These are phyloP conservation scores for Numenius phaeopus DNA, from an alignment of 2,797 vertebrate genomes.

Conservation along the genomic window DNA sequence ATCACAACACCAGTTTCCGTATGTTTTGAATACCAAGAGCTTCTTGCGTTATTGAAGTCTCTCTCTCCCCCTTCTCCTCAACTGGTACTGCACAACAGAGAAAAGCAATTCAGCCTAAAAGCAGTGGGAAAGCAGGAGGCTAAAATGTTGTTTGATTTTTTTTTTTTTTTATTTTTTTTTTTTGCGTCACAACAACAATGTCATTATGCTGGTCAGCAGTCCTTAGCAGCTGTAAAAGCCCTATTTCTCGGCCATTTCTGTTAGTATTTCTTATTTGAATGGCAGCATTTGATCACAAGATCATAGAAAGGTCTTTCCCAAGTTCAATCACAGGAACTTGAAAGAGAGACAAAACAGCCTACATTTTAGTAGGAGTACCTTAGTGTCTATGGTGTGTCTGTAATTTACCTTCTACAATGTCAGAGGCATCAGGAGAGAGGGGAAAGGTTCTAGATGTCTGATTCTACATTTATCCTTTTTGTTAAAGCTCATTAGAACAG, in stretches of 20 bases:
- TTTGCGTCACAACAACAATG: background rate
- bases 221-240: background rate
- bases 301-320: conserved; percentile 39
- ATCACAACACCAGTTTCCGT: background rate
- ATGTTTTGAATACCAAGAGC: background rate
- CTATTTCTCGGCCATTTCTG: background rate
- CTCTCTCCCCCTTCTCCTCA: background rate
- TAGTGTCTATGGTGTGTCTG: background rate
- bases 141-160: background rate
- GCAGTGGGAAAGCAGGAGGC: background rate
- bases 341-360: conserved; percentile 32
- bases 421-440: conserved; percentile 35
- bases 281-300: conserved; percentile 53
- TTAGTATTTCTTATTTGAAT: conserved; percentile 31
- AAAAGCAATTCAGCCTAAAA: conserved; percentile 16
- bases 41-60: background rate
- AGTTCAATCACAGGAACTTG: conserved; percentile 39
- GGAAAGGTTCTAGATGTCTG: conserved; percentile 10
- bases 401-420: conserved; percentile 16
- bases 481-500: conserved; percentile 48
- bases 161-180: background rate
- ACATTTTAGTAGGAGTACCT: background rate
- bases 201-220: conserved; percentile 24
- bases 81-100: background rate
- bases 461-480: conserved; percentile 19